phyloP scores from a whole-genome alignment of 2,113 vertebrate genomes.

The Callipepla squamata region DNA sequence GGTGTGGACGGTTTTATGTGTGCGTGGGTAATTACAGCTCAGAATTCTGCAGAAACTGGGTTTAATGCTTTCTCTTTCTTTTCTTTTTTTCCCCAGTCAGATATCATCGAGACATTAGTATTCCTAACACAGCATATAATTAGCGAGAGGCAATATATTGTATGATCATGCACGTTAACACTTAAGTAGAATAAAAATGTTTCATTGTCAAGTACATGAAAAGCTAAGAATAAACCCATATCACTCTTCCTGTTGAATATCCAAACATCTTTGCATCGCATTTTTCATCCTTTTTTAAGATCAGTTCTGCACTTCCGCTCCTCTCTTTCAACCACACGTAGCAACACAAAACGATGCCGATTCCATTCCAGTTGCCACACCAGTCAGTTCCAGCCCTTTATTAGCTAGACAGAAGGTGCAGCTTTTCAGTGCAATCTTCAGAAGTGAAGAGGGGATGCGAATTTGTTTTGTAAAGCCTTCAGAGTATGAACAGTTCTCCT shows the following conservation, averaged over 20 bases:
- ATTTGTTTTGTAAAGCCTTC: slow-evolving; percentile 8
- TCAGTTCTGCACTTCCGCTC: slow-evolving; percentile 36
- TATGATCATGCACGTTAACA: slow-evolving; percentile 78
- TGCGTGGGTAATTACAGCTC: slow-evolving; percentile 9
- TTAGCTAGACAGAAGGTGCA: not conserved
- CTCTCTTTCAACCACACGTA: not conserved
- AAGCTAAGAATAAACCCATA: slow-evolving; percentile 51
- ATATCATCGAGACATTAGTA: slow-evolving; percentile 57
- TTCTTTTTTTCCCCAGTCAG: not conserved
- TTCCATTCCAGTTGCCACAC: not conserved
- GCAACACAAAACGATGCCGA: not conserved
- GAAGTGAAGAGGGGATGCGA: slow-evolving; percentile 8
- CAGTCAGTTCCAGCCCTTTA: slow-evolving; percentile 13
- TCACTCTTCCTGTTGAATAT: slow-evolving; percentile 42
- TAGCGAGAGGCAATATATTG: slow-evolving; percentile 76
- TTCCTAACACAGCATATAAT: slow-evolving; percentile 67
- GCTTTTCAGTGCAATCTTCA: slow-evolving; percentile 30
- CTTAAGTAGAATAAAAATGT: slow-evolving; percentile 71
- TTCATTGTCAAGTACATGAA: slow-evolving; percentile 58
- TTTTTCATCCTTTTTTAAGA: slow-evolving; percentile 5
- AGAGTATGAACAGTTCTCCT: not conserved
- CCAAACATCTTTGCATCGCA: slow-evolving; percentile 39
- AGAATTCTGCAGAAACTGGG: slow-evolving; percentile 66
- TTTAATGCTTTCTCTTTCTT: slow-evolving; percentile 26
- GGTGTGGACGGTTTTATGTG: slow-evolving; percentile 42